Evolutionary conservation across 2,888 invertebrate species (phyloP).

Genomic region (Rambutsinella grinnellia): DNA sequence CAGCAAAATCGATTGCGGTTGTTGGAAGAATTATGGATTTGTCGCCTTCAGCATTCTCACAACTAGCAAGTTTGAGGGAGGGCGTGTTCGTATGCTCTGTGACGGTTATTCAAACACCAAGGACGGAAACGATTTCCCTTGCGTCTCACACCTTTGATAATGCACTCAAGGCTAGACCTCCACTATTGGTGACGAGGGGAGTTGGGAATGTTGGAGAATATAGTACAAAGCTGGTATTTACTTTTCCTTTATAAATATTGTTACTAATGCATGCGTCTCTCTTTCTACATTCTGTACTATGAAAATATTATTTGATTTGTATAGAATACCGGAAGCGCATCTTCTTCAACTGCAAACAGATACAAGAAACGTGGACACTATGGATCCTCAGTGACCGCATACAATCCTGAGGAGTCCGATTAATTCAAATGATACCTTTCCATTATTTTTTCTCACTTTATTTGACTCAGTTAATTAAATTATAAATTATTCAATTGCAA

Average conservation of each 20-base stretch:
- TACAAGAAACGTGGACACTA: no score
- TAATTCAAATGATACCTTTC: background rate
- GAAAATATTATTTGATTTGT: background rate
- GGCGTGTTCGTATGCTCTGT: constrained; percentile 49
- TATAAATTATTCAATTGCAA: background rate
- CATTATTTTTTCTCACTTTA: no score
- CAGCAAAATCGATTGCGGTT: constrained; percentile 25
- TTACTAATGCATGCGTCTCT: background rate
- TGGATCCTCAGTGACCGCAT: background rate
- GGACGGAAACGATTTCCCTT: background rate
- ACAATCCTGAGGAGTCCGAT: background rate
- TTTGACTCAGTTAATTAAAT: no score
- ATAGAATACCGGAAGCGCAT: background rate
- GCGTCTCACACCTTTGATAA: constrained; percentile 14
- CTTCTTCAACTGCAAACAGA: background rate
- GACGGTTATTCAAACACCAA: constrained; percentile 13
- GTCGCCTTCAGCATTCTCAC: constrained; percentile 51
- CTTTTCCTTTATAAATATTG: background rate
- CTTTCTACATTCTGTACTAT: background rate
- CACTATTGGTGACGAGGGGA: constrained; percentile 1
- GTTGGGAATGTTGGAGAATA: background rate
- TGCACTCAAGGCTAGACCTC: background rate
- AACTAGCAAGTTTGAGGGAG: constrained; percentile 43
- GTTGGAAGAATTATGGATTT: constrained; percentile 55
- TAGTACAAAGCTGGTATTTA: no score